Evolutionary conservation across 1,140 invertebrate species (phyloP), one percentile per base, ranked within the genome.

Genomic region (Papilio polytes): DNA sequence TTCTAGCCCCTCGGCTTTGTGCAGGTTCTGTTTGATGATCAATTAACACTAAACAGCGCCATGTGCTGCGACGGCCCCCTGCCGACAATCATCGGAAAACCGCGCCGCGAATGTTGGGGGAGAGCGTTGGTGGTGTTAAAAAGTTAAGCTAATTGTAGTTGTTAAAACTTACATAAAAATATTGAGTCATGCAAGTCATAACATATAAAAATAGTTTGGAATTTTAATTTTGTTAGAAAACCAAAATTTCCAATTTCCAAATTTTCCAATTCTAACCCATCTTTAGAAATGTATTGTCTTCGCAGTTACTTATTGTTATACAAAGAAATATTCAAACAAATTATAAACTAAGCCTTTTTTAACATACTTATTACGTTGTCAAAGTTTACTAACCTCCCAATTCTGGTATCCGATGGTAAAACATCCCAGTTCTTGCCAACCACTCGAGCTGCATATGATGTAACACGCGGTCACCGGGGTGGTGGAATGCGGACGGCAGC

Each of bases 381-480:
- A n/a, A n/a, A n/a, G 22, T 18, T 13, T 63, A 87, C 91, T 90
- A 44, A 95, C 94, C 95, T 96, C 98, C 95, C 80, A 97, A 86
- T 82, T 97, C 97, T 8, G 97, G 97, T 85, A 98, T 95, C 87
- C 97, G 95, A 74, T 97, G 97, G 89, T 98, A 98, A 73, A 98
- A 96, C 97, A 98, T 98, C 13, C 97, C 97, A 15, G 97, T 97
- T 83, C 97, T 96, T 1, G 98, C 97, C 46, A 98, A 93, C 97
- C 98, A 98, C 92, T 98, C 97, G 59, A 98, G 95, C 88, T 98
- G 97, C 91, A 98, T 96, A 87, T 98, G 97, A 85, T 98, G 97
- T 63, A 98, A 94, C 13, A 92, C 92, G 44, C 92, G 79, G 82
- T 94, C 93, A 15, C 92, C 92, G 9, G 92, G 93, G 83, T 94